phyloP scores from a whole-genome alignment of 2,113 vertebrate genomes.

The Columba livia region DNA sequence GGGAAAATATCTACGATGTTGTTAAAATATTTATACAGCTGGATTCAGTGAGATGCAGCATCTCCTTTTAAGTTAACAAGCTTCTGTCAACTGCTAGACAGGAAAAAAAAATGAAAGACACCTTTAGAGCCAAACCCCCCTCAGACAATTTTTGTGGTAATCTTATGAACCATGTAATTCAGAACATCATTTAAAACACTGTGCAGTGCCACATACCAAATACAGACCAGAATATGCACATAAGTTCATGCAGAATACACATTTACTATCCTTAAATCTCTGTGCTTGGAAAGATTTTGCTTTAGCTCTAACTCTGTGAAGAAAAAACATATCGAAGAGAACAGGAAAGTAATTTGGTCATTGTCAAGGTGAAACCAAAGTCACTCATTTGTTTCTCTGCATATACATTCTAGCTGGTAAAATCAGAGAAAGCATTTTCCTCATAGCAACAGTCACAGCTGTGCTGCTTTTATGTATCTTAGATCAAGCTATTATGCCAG shows the following conservation, averaged over 20 bases:
- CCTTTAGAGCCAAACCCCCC: not conserved
- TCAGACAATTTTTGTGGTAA: not conserved
- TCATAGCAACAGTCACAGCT: not conserved
- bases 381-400: not conserved
- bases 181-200: not conserved
- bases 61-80: constrained; percentile 58
- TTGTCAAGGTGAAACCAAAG: not conserved
- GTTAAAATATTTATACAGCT: constrained; percentile 65
- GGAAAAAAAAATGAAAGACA: not conserved
- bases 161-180: constrained; percentile 2
- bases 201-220: not conserved
- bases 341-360: not conserved
- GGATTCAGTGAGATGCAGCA: constrained; percentile 18
- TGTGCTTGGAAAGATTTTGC: not conserved
- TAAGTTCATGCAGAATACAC: not conserved
- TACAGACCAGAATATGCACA: not conserved
- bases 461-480: not conserved
- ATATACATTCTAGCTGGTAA: not conserved
- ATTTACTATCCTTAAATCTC: not conserved
- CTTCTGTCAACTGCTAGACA: constrained; percentile 17
- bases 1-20: constrained; percentile 16
- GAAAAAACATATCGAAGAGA: not conserved
- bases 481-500: not conserved
- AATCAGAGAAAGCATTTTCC: not conserved
- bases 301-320: not conserved